Percentiles rank a stretch among this genome's conserved stretches.
phyloP scores from a whole-genome alignment of 2,888 invertebrate genomes.

The Plutella xylostella region DNA sequence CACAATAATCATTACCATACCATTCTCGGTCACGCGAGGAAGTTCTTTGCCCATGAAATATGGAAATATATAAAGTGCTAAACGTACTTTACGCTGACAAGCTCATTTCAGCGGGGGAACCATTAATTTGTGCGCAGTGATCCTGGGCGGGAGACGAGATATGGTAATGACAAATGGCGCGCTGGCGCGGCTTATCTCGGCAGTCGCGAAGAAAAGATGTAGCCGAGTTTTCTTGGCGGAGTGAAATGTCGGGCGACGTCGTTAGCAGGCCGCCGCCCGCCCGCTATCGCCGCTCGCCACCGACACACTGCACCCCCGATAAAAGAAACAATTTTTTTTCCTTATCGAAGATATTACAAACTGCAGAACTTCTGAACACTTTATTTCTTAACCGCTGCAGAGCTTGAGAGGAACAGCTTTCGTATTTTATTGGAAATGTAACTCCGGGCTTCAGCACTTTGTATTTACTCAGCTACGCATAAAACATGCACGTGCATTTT shows the following conservation, averaged over 20 bases:
- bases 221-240: conserved; percentile 35
- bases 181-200: conserved; percentile 40
- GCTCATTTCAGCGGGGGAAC: conserved; percentile 13
- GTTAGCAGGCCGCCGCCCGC: conserved; percentile 40
- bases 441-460: no score
- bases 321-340: conserved; percentile 26
- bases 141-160: conserved; percentile 28
- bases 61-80: background rate
- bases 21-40: conserved; percentile 35
- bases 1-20: conserved; percentile 33
- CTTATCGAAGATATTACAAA: conserved; percentile 23
- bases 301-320: conserved; percentile 29
- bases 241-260: conserved; percentile 40
- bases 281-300: conserved; percentile 33
- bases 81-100: conserved; percentile 3
- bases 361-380: conserved; percentile 22
- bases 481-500: no score
- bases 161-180: conserved; percentile 49
- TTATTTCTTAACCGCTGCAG: conserved; percentile 15
- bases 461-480: no score
- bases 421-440: no score
- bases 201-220: conserved; percentile 37
- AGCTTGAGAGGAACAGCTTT: no score
- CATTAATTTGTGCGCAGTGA: conserved; percentile 29
- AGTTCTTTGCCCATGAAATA: background rate